Percentiles rank a stretch among this genome's conserved stretches.
Conservation (phyloP, 2,113 vertebrate species). For the Hippoglossus stenolepis region DNA sequence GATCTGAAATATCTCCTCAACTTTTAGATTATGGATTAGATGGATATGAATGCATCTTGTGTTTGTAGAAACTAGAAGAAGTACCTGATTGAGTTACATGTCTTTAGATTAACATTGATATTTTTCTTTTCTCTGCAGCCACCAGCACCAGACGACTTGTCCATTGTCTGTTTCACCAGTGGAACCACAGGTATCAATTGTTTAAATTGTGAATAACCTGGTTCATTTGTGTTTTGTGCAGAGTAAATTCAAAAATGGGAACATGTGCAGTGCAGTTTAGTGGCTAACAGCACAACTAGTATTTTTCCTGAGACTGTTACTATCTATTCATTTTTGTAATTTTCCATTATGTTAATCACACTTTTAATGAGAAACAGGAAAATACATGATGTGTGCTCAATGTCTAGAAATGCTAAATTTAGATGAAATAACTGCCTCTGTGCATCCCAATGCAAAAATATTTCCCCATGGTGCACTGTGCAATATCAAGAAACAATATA, state of each 20-base stretch:
- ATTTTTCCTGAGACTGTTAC: too few species aligned
- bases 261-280: neutral
- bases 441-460: neutral
- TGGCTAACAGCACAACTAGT: too few species aligned
- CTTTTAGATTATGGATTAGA: too few species aligned
- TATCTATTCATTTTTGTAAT: too few species aligned
- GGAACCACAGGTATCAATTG: slow-evolving; percentile 89
- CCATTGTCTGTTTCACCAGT: slow-evolving; percentile 96
- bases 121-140: slow-evolving; percentile 82
- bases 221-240: neutral
- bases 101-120: neutral
- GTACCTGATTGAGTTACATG: neutral
- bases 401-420: too few species aligned
- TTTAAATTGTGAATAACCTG: neutral
- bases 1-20: too few species aligned
- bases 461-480: neutral
- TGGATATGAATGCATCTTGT: too few species aligned
- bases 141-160: slow-evolving; percentile 91
- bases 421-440: neutral
- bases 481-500: too few species aligned
- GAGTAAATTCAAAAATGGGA: neutral
- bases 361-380: too few species aligned
- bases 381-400: too few species aligned
- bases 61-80: neutral
- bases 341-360: too few species aligned